phyloP scores from a whole-genome alignment of 1,140 invertebrate species.

The Aricia agestis region DNA sequence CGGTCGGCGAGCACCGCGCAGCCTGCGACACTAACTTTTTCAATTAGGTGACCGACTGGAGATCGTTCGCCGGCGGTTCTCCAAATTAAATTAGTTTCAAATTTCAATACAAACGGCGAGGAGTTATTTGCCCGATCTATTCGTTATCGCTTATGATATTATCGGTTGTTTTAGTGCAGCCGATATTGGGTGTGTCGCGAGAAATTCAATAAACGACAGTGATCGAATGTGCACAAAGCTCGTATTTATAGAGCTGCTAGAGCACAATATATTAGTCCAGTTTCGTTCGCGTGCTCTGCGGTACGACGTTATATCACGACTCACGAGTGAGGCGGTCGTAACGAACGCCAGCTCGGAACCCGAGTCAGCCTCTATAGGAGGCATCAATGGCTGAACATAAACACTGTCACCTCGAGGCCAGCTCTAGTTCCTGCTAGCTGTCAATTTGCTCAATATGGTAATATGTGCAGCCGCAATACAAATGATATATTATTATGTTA shows the following conservation, averaged over 20 bases:
- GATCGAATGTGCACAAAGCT: background rate
- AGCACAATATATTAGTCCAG: background rate
- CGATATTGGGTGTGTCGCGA: background rate
- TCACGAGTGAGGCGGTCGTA: too few species aligned
- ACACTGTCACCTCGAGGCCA: background rate
- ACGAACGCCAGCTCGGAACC: background rate
- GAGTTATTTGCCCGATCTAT: background rate
- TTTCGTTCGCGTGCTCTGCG: background rate
- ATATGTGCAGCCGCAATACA: too few species aligned
- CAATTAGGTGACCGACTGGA: conserved; percentile 56
- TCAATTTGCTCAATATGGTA: too few species aligned
- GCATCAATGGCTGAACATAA: background rate
- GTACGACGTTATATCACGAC: too few species aligned
- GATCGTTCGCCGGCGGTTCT: conserved; percentile 32
- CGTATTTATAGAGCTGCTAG: background rate
- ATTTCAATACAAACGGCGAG: conserved; percentile 36
- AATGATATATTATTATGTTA: too few species aligned
- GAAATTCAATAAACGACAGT: background rate
- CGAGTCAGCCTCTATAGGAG: background rate
- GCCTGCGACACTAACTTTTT: conserved; percentile 54
- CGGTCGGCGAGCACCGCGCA: conserved; percentile 15
- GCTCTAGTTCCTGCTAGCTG: too few species aligned
- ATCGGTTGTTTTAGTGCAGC: background rate
- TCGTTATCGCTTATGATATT: background rate
- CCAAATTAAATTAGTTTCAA: conserved; percentile 64